These are phyloP conservation scores for Fulica atra DNA, from an alignment of 2,113 vertebrate species.

Conservation along the genomic window DNA sequence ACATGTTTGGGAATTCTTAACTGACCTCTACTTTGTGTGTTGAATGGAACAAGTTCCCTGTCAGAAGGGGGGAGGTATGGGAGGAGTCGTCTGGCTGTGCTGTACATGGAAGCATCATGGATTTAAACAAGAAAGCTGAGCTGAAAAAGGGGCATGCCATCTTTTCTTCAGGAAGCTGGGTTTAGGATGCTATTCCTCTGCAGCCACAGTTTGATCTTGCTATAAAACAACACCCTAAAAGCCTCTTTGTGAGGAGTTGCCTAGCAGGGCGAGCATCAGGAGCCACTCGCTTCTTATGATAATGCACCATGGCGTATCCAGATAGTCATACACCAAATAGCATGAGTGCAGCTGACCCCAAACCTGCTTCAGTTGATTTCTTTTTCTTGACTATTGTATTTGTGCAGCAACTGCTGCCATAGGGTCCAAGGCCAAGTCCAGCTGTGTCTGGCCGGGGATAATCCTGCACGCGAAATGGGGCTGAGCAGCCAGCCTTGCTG, in stretches of 20 bases:
- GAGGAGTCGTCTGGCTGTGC: neutral
- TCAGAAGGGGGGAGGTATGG: neutral
- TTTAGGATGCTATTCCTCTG: neutral
- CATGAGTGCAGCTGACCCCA: neutral
- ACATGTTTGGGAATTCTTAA: neutral
- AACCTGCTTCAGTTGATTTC: neutral
- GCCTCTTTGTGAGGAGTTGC: neutral
- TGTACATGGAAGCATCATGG: neutral
- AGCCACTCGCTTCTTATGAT: accelerated
- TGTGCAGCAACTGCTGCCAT: neutral
- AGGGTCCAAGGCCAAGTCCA: neutral
- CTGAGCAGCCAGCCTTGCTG: neutral
- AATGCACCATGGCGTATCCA: accelerated
- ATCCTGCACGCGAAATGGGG: neutral
- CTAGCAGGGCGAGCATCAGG: neutral
- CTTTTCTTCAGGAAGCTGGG: neutral
- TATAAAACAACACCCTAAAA: neutral
- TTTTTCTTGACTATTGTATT: neutral
- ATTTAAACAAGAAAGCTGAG: neutral
- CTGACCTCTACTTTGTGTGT: neutral
- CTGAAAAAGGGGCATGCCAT: neutral
- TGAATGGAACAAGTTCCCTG: neutral
- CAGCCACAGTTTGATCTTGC: neutral
- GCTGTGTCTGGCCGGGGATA: neutral
- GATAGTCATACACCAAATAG: accelerated